Evolutionary conservation across 2,888 invertebrate genomes (phyloP), one percentile per base, ranked within the genome.

Genomic region (Hirtodrosophila histrioides): DNA sequence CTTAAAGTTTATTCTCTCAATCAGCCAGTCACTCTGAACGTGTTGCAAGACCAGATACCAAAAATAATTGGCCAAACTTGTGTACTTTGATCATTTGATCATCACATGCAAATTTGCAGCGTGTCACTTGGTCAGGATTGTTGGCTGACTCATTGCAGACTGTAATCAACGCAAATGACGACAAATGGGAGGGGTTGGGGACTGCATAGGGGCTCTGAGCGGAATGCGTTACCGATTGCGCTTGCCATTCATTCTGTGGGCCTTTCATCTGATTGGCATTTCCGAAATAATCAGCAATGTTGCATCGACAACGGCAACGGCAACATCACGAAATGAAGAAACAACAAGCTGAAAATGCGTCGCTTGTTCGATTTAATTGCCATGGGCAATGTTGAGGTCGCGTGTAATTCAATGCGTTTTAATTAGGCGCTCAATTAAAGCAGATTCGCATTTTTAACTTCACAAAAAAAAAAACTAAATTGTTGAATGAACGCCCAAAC

Each of bases 201-300:
- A 17, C 17, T 17, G 55, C 36, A 58, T 31, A 31, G 17, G 12
- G 17, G 36, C 33, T 50, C 17, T 24, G 33, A 29, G 60, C 24
- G 41, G 10, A 33, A 1, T 36, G 51, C 44, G 66, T 70, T 58
- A 41, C 36, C 53, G 56, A 53, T 58, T 55, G 51, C 44, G 49
- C 40, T 60, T 64, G 63, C 48, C 54, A 46, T 51, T 58, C 58
- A 45, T 58, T 62, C 57, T 56, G 43, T 80, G 50, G 61, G 66
- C 69, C 82, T 87, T 78, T 84, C 86, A 88, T 83, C 84, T 69
- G 83, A 88, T 88, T 77, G 88, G 86, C 86, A 88, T 88, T 83
- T 83, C 88, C 82, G 86, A 83, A 86, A 76, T 79, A 78, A 83
- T 85, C 82, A 82, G 79, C 70, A 58, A 45, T 50, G 46, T 69